A percentile compares a stretch with the other conserved stretches of the same genome.
These are phyloP conservation scores for Cantharis flavilabris DNA, from an alignment of 2,888 invertebrate species.

Conservation along the genomic window DNA sequence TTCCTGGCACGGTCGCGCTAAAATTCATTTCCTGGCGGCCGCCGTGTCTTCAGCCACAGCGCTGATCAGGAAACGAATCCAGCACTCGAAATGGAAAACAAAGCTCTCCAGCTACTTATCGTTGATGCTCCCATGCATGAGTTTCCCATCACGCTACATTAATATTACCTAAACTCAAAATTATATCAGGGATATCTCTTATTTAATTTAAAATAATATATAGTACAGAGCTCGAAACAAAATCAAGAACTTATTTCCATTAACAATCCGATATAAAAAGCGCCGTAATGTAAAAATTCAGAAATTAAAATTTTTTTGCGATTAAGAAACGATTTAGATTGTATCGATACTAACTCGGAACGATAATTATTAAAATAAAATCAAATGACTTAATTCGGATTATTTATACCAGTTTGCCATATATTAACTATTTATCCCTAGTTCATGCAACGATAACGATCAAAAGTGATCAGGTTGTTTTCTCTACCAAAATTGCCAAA, in stretches of 20 bases:
- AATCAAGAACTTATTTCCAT: background rate
- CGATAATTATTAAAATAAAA: background rate
- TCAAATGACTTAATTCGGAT: background rate
- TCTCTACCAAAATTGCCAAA: too few species aligned
- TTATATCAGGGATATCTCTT: conserved; percentile 31
- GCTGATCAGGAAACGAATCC: conserved; percentile 52
- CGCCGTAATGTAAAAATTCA: background rate
- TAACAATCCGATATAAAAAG: background rate
- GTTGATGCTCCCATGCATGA: conserved; percentile 35
- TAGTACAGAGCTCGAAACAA: background rate
- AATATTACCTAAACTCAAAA: conserved; percentile 34
- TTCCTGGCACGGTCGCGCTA: conserved; percentile 48
- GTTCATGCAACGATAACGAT: background rate
- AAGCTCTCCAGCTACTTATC: conserved; percentile 44
- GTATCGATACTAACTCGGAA: background rate
- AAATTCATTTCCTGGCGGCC: conserved; percentile 55
- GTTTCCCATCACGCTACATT: conserved; percentile 43
- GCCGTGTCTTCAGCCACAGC: conserved; percentile 51
- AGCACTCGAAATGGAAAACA: conserved; percentile 54
- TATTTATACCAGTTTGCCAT: background rate
- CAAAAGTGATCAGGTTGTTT: background rate
- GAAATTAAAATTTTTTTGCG: background rate
- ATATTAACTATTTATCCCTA: background rate
- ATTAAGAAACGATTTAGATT: background rate
- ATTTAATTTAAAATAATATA: conserved; percentile 30